Evolutionary conservation across 2,888 invertebrate species (phyloP).

Genomic region (Scotopteryx bipunctaria): DNA sequence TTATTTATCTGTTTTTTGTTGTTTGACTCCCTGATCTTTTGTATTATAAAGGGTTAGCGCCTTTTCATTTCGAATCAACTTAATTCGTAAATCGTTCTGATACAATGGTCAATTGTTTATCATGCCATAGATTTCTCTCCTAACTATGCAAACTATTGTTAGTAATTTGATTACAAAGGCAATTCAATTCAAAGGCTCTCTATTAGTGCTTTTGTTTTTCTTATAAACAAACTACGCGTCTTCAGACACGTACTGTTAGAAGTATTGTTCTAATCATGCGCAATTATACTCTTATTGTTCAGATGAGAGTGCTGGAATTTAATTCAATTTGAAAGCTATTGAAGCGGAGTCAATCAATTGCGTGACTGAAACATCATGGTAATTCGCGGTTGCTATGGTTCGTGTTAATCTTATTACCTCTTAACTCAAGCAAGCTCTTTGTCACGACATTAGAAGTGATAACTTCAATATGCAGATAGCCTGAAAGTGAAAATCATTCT

Average conservation of each 20-base stretch:
- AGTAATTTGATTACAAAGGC: constrained; percentile 36
- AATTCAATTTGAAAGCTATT: constrained; percentile 33
- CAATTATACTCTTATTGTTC: constrained; percentile 54
- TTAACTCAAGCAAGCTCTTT: too few species aligned
- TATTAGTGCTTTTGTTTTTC: constrained; percentile 41
- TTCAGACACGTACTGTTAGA: constrained; percentile 15
- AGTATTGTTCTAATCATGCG: constrained; percentile 46
- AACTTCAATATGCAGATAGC: too few species aligned
- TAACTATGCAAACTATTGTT: constrained; percentile 35
- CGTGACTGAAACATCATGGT: constrained; percentile 3
- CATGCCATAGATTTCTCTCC: constrained; percentile 33
- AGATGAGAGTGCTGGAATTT: constrained; percentile 31
- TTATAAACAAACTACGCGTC: constrained; percentile 33
- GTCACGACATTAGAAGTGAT: too few species aligned
- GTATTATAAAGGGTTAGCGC: neutral
- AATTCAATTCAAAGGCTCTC: constrained; percentile 38
- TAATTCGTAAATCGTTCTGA: constrained; percentile 24
- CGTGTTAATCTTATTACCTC: too few species aligned
- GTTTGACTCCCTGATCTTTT: too few species aligned
- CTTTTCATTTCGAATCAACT: constrained; percentile 12
- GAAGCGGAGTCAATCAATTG: constrained; percentile 14
- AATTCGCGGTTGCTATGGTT: neutral
- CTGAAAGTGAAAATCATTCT: too few species aligned
- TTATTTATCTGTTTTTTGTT: too few species aligned
- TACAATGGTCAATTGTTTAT: constrained; percentile 36